Base-by-base conservation (phyloP, 2,797 vertebrate genomes). In the Falco concolor region DNA sequence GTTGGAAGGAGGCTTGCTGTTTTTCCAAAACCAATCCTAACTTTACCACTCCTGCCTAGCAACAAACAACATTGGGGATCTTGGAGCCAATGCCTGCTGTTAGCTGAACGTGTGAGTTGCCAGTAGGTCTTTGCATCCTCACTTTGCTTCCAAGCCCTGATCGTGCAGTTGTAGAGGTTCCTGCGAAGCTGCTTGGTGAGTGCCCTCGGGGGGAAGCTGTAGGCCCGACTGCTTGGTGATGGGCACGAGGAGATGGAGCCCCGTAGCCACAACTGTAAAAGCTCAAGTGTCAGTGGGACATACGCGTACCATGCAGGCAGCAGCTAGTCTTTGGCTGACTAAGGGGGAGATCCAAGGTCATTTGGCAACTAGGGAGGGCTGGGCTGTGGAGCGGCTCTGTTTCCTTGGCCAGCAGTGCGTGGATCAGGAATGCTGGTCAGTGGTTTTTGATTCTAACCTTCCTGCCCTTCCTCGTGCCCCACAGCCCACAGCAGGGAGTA, bases 361-460 rank as follows among this genome's bases (percentile, higher is more conserved):
- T 91, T 93, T 64, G 34, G 52, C 40, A 63, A 5, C 36, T 64
- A 17, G 28, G 27, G n/a, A 70, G 25, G 70, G 52, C 63, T 89
- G 89, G 73, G 53, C 77, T 69, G 63, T 82, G 70, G 84, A 96
- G 67, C 34, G 21, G 12, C 36, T 86, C 83, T 79, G 49, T 81
- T 87, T 91, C 90, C 93, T 95, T 95, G 96, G 85, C n/a, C 84
- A 92, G 91, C 68, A 95, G 88, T 70, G 90, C 77, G 2, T 94
- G 61, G 77, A 93, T 53, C 72, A 77, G 64, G 67, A 94, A n/a
- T 57, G 70, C 90, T 74, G 74, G 54, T 85, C 9, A 1, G n/a
- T 80, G 60, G 5, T 80, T 96, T 91, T 87, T 76, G 4, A 15
- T 76, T 95, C 90, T 90, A 84, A 96, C 77, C 80, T 91, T 90